phyloP scores from a whole-genome alignment of 2,888 invertebrate species.

The Pelosia muscerda region DNA sequence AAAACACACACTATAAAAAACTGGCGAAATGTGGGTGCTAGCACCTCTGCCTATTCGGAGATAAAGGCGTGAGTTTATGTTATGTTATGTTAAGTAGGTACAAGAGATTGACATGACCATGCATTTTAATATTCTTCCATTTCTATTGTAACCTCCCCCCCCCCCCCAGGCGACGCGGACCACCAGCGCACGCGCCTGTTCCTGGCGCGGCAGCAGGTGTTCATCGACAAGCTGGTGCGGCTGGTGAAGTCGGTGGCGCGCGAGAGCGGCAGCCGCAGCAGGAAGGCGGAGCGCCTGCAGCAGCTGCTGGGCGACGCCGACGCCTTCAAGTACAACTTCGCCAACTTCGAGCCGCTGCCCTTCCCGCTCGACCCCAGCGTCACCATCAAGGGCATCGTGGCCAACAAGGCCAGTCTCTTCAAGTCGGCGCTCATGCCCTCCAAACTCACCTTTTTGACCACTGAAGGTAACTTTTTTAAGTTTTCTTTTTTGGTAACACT shows the following conservation, averaged over 20 bases:
- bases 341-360: conserved; percentile 96
- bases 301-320: conserved; percentile 93
- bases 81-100: no score
- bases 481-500: no score
- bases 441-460: conserved; percentile 94
- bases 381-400: conserved; percentile 94
- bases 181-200: conserved; percentile 92
- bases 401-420: conserved; percentile 96
- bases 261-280: conserved; percentile 96
- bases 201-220: conserved; percentile 94
- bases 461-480: conserved; percentile 90
- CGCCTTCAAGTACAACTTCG: conserved; percentile 94
- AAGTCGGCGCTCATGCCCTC: conserved; percentile 99
- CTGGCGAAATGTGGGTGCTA: no score
- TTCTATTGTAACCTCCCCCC: background rate
- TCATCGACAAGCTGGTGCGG: conserved; percentile 96
- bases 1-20: no score
- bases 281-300: conserved; percentile 96
- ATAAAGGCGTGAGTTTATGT: no score
- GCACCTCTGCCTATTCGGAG: no score
- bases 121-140: no score
- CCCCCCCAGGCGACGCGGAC: conserved; percentile 85
- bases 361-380: conserved; percentile 98
- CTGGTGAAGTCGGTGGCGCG: conserved; percentile 95
- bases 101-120: no score